phyloP scores from a whole-genome alignment of 2,113 vertebrate genomes.

The Asarcornis scutulata region DNA sequence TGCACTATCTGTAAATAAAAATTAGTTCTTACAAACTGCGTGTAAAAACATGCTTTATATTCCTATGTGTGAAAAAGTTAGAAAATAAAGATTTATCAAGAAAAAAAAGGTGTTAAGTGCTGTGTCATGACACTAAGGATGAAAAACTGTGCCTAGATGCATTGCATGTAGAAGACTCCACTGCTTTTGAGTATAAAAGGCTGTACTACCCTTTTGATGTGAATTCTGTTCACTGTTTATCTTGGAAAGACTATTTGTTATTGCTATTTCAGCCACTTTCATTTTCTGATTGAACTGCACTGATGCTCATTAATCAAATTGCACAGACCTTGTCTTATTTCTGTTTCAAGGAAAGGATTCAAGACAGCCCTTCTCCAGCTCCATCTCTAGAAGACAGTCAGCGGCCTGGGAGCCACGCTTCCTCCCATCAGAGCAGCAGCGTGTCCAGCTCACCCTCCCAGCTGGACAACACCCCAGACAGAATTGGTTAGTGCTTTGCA shows the following conservation, averaged over 20 bases:
- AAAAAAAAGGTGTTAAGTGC: neutral
- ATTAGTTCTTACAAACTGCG: neutral
- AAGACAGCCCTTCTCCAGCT: slow-evolving; percentile 88
- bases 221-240: neutral
- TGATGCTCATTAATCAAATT: neutral
- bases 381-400: slow-evolving; percentile 86
- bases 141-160: neutral
- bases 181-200: neutral
- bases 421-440: slow-evolving; percentile 90
- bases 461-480: slow-evolving; percentile 81
- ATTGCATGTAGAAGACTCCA: neutral
- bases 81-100: neutral
- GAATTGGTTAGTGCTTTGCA: slow-evolving; percentile 80
- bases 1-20: neutral
- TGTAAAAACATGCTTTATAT: neutral
- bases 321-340: neutral
- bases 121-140: neutral
- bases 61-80: neutral
- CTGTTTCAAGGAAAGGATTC: slow-evolving; percentile 84
- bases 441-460: slow-evolving; percentile 87
- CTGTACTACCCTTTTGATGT: neutral
- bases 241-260: neutral
- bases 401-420: slow-evolving; percentile 82
- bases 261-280: neutral
- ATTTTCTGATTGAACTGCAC: neutral